A percentile compares a stretch with the other conserved stretches of the same genome.
Conservation (phyloP, 2,113 vertebrate species). For the Hypanus sabinus region DNA sequence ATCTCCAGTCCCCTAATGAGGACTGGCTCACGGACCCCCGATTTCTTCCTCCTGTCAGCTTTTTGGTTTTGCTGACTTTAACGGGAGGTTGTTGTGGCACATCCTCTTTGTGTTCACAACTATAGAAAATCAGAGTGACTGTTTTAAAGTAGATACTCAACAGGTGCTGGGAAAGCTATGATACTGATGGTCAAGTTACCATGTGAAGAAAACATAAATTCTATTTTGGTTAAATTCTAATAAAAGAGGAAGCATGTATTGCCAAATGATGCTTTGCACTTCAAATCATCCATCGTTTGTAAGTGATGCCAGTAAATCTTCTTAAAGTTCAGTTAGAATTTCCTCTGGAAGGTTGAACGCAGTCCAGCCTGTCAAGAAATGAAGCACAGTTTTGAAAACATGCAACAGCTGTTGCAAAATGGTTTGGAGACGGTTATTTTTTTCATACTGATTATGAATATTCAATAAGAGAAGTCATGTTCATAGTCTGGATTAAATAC, state of each 20-base stretch:
- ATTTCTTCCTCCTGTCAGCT: too few species aligned
- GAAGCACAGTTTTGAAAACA: conserved; percentile 70
- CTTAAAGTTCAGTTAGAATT: conserved; percentile 80
- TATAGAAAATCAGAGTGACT: neutral
- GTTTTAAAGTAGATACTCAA: neutral
- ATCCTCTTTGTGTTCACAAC: neutral
- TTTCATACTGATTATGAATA: conserved; percentile 41
- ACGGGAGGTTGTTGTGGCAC: too few species aligned
- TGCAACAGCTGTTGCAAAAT: conserved; percentile 83
- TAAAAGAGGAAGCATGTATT: conserved; percentile 75
- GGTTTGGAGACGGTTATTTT: conserved; percentile 66
- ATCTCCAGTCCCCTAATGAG: too few species aligned
- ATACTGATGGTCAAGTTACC: conserved; percentile 13
- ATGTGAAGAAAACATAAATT: conserved; percentile 59
- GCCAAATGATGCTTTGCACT: conserved; percentile 90
- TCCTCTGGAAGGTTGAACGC: conserved; percentile 79
- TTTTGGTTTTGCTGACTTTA: too few species aligned
- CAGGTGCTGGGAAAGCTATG: neutral
- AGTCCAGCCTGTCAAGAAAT: conserved; percentile 70
- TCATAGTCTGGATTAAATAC: conserved; percentile 43
- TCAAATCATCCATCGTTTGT: conserved; percentile 76
- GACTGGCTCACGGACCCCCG: too few species aligned
- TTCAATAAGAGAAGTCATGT: conserved; percentile 71
- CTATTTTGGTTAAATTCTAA: conserved; percentile 71
- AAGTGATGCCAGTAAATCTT: conserved; percentile 77